Evolutionary conservation across 2,888 invertebrate species (phyloP), one percentile per base, ranked within the genome.

Genomic region (Oxytorus armatus): DNA sequence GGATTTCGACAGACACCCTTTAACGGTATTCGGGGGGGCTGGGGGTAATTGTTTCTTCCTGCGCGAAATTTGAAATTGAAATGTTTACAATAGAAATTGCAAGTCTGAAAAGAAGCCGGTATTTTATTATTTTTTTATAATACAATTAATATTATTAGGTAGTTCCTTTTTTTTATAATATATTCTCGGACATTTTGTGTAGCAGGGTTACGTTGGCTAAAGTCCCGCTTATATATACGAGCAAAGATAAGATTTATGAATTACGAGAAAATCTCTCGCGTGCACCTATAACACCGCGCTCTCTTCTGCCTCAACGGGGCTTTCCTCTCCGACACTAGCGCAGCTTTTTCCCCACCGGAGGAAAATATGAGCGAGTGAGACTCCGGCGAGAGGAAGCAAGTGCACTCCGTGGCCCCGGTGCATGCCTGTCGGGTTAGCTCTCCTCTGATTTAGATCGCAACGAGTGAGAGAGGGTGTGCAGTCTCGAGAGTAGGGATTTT

Each of bases 201-300:
- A 14, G 18, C 18, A 4, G 29, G 11, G 10, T 18, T n/a, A 36
- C 33, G 65, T 65, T 70, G 57, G 55, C 69, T 77, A 29, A 80
- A 33, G 49, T 74, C 36, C 65, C 61, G 72, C 77, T 63, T 73
- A 63, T 65, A 69, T 73, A 63, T 65, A 69, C 36, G 44, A 42
- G 74, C 74, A 18, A 59, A 77, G 74, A 73, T 69, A 69, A 77
- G 74, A 81, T 81, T 77, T 81, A 81, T 77, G 77, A 77, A 77
- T 81, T 69, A 81, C 69, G 69, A 57, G 81, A 74, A 57, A 74
- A 81, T 81, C 73, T 77, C 66, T 51, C 53, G 39, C 44, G 59
- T 47, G 44, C 39, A 66, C 53, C 23, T n/a, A n/a, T n/a, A n/a
- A n/a, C n/a, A n/a, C n/a, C n/a, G n/a, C n/a, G n/a, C n/a, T n/a